A percentile compares a stretch with the other conserved stretches of the same genome.
Conservation (phyloP, 2,888 invertebrate genomes). For the Dasypogon diadema region DNA sequence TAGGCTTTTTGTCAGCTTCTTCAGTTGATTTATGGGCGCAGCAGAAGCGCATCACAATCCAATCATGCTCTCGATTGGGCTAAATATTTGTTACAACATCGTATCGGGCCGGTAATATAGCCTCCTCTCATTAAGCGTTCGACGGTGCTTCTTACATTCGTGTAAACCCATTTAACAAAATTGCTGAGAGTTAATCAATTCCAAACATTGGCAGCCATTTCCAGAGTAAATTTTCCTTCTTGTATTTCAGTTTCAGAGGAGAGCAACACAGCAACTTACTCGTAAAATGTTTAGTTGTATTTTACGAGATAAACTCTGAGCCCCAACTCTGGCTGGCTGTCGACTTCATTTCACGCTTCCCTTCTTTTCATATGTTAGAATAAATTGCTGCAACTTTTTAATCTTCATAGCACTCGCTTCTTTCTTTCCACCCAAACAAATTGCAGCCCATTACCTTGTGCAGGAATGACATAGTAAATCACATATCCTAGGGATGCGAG, state of each 20-base stretch:
- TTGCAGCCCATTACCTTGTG: background rate
- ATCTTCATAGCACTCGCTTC: background rate
- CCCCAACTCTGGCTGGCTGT: background rate
- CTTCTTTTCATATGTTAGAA: background rate
- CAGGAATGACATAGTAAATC: background rate
- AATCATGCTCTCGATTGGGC: constrained; percentile 9
- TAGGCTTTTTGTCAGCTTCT: background rate
- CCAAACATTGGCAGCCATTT: background rate
- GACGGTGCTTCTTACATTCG: background rate
- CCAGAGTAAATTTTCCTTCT: constrained; percentile 1
- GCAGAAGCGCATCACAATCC: constrained; percentile 2
- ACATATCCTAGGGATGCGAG: too few relatives aligned
- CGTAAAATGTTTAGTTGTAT: constrained; percentile 6
- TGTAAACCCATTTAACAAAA: constrained; percentile 21
- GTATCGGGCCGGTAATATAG: background rate
- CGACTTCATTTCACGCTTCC: constrained; percentile 33
- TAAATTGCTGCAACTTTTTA: constrained; percentile 28
- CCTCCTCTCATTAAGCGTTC: background rate
- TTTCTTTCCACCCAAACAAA: background rate
- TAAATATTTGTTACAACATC: constrained; percentile 23
- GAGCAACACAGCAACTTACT: background rate
- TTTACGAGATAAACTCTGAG: constrained; percentile 15
- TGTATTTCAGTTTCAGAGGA: background rate
- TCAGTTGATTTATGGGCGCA: background rate
- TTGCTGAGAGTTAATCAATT: constrained; percentile 29